Conservation (phyloP, 2,797 vertebrate species). For the Paguma larvata region DNA sequence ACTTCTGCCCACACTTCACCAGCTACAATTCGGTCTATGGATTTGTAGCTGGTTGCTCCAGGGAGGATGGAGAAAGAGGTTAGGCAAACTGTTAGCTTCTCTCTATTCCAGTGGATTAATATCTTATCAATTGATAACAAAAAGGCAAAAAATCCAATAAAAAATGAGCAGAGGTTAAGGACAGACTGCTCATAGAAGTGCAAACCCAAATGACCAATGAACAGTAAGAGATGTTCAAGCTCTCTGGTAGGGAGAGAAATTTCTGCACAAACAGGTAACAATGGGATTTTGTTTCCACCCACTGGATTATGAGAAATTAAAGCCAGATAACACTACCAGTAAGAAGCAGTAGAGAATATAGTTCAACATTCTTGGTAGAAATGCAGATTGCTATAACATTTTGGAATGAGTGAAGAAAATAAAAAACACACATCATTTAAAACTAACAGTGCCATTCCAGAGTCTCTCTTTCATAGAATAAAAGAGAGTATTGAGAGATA, state of each 20-base stretch:
- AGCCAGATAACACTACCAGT: neutral
- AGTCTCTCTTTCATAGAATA: constrained; percentile 8
- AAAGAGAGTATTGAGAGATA: neutral
- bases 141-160: neutral
- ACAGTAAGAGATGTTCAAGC: neutral
- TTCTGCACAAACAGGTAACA: neutral
- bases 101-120: neutral
- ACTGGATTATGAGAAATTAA: neutral
- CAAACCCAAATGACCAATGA: constrained; percentile 1
- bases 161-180: constrained; percentile 31
- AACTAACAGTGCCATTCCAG: neutral
- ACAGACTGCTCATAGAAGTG: neutral
- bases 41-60: neutral
- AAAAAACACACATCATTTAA: neutral
- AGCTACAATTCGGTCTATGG: neutral
- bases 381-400: neutral
- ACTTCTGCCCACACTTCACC: neutral
- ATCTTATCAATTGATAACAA: neutral
- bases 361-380: neutral
- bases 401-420: constrained; percentile 3
- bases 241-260: neutral
- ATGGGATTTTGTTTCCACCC: neutral
- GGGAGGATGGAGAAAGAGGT: neutral
- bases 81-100: neutral
- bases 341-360: neutral